Percentiles rank a stretch among this genome's conserved stretches.
Evolutionary conservation across 2,797 vertebrate species (phyloP).

Genomic region (Scyliorhinus canicula): DNA sequence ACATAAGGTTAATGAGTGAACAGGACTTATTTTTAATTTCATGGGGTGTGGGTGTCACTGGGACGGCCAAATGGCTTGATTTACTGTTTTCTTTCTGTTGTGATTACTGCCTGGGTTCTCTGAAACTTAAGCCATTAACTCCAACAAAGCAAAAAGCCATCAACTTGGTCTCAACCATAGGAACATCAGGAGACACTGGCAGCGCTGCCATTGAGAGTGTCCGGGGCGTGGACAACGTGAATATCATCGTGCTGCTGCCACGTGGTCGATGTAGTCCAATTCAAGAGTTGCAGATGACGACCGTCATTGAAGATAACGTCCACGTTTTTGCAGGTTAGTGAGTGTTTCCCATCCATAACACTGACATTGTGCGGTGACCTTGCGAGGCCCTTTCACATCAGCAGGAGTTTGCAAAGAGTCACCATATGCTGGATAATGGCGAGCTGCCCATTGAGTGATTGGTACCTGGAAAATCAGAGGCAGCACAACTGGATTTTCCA

Average conservation of each 20-base stretch:
- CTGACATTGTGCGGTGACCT: background rate
- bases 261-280: slow-evolving; percentile 68
- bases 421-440: background rate
- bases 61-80: background rate
- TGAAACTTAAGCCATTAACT: background rate
- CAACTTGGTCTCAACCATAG: slow-evolving; percentile 49
- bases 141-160: background rate
- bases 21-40: background rate
- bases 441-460: background rate
- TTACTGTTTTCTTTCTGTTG: background rate
- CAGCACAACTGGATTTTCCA: background rate
- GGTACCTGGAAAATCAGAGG: background rate
- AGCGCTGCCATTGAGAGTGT: slow-evolving; percentile 80
- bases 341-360: background rate
- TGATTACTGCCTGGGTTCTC: background rate
- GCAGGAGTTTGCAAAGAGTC: background rate
- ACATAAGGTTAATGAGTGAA: background rate
- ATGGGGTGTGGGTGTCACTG: background rate
- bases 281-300: slow-evolving; percentile 91
- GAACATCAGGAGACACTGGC: slow-evolving; percentile 88
- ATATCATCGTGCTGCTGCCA: slow-evolving; percentile 81
- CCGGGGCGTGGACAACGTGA: slow-evolving; percentile 65
- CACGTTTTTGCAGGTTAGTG: slow-evolving; percentile 77
- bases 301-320: slow-evolving; percentile 72
- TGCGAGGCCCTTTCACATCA: background rate